Conservation (phyloP, 2,113 vertebrate genomes). For the Ictalurus furcatus region DNA sequence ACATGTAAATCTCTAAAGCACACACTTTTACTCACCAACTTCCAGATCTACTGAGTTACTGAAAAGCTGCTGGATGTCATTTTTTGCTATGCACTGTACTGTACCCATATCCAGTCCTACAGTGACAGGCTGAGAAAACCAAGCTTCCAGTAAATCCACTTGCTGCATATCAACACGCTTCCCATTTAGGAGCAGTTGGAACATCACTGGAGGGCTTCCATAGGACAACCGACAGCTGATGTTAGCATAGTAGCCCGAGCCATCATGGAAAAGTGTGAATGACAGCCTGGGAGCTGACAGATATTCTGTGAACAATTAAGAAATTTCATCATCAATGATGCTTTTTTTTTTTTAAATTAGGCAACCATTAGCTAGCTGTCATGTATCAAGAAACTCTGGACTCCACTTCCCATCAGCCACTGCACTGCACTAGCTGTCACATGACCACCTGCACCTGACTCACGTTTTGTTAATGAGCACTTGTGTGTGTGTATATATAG, state of each 20-base stretch:
- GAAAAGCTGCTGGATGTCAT: conserved; percentile 50
- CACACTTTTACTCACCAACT: conserved; percentile 67
- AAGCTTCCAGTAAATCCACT: conserved; percentile 49
- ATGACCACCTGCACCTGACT: no score
- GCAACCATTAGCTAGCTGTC: not conserved
- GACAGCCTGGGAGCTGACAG: conserved; percentile 67
- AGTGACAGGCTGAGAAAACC: conserved; percentile 62
- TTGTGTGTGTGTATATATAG: no score
- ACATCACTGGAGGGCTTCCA: conserved; percentile 72
- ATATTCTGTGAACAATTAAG: conserved; percentile 58
- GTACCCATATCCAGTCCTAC: conserved; percentile 54
- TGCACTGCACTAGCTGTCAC: no score
- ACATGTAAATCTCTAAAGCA: not conserved
- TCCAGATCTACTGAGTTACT: conserved; percentile 65
- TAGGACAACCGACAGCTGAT: conserved; percentile 66
- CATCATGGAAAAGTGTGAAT: conserved; percentile 60
- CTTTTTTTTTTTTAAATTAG: not conserved
- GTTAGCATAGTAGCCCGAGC: conserved; percentile 55
- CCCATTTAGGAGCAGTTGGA: conserved; percentile 61
- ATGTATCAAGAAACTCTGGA: no score
- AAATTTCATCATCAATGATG: not conserved
- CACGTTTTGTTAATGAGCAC: no score
- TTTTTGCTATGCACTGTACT: conserved; percentile 64
- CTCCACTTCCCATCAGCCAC: no score
- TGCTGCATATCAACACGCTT: conserved; percentile 29